These are phyloP conservation scores for Telmatochromis bifrenatus DNA, from an alignment of 2,113 vertebrate genomes.

Conservation along the genomic window DNA sequence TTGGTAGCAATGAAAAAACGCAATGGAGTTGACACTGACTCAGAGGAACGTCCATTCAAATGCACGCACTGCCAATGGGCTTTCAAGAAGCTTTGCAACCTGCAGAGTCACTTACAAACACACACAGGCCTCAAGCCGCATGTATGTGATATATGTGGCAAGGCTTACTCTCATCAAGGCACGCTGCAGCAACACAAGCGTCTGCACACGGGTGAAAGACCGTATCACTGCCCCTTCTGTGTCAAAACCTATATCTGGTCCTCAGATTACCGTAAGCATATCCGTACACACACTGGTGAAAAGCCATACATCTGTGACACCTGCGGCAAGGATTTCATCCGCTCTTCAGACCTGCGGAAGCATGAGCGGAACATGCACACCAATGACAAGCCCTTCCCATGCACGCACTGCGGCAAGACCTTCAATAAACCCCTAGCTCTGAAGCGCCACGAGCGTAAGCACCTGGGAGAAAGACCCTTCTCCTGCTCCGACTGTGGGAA, in stretches of 20 bases:
- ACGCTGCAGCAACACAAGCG: conserved; percentile 75
- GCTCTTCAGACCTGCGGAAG: conserved; percentile 73
- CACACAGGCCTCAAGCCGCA: conserved; percentile 77
- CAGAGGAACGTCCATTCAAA: conserved; percentile 64
- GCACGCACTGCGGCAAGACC: conserved; percentile 74
- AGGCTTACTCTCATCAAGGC: conserved; percentile 69
- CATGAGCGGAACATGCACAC: conserved; percentile 77
- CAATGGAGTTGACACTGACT: neutral
- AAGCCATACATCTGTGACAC: conserved; percentile 68
- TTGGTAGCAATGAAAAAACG: conserved; percentile 62
- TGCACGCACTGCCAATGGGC: conserved; percentile 60
- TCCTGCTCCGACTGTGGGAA: conserved; percentile 74
- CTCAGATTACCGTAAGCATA: conserved; percentile 73
- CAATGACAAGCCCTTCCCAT: conserved; percentile 78
- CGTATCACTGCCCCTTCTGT: conserved; percentile 72
- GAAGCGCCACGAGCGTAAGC: conserved; percentile 78
- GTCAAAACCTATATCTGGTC: conserved; percentile 72
- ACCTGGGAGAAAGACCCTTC: conserved; percentile 78
- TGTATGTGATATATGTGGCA: conserved; percentile 73
- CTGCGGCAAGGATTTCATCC: conserved; percentile 73
- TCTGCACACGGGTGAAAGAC: conserved; percentile 71
- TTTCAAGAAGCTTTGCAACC: conserved; percentile 78
- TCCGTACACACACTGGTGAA: conserved; percentile 72
- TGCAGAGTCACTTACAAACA: conserved; percentile 77
- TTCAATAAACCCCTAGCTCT: conserved; percentile 79